Evolutionary conservation across 2,888 invertebrate genomes (phyloP).

Genomic region (Agriopis aurantiaria): DNA sequence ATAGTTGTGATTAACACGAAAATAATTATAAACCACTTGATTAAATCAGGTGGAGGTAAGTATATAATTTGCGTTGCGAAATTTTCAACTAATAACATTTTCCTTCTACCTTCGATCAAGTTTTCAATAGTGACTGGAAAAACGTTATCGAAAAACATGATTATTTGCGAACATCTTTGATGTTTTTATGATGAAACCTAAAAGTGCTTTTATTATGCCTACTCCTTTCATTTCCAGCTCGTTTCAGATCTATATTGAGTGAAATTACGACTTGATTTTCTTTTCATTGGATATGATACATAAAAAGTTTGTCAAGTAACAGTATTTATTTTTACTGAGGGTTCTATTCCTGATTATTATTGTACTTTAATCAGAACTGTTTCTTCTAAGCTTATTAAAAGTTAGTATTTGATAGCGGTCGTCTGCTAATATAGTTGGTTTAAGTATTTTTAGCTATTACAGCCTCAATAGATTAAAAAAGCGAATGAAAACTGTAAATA

Average conservation of each 20-base stretch:
- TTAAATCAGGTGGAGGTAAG: too few species aligned
- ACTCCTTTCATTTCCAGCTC: slow-evolving; percentile 12
- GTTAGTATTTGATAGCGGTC: background rate
- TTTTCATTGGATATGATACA: slow-evolving; percentile 23
- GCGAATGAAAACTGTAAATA: too few species aligned
- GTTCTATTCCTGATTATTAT: background rate
- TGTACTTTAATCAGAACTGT: too few species aligned
- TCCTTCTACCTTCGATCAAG: background rate
- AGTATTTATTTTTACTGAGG: background rate
- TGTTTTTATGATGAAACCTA: slow-evolving; percentile 20
- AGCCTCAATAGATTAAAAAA: too few species aligned
- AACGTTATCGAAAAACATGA: slow-evolving; percentile 12
- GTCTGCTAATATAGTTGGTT: too few species aligned
- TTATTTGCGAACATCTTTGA: slow-evolving; percentile 16
- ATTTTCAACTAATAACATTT: background rate
- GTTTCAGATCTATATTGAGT: slow-evolving; percentile 15
- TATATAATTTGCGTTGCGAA: background rate
- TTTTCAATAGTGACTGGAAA: slow-evolving; percentile 9
- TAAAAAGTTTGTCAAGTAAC: slow-evolving; percentile 9
- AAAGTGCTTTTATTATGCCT: slow-evolving; percentile 19
- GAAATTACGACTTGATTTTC: slow-evolving; percentile 22
- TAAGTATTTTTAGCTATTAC: too few species aligned
- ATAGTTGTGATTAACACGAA: too few species aligned
- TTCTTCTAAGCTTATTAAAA: background rate
- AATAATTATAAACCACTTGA: too few species aligned